Evolutionary conservation across 2,888 invertebrate species (phyloP), one percentile per base, ranked within the genome.

Genomic region (Cyclophora albipunctata): DNA sequence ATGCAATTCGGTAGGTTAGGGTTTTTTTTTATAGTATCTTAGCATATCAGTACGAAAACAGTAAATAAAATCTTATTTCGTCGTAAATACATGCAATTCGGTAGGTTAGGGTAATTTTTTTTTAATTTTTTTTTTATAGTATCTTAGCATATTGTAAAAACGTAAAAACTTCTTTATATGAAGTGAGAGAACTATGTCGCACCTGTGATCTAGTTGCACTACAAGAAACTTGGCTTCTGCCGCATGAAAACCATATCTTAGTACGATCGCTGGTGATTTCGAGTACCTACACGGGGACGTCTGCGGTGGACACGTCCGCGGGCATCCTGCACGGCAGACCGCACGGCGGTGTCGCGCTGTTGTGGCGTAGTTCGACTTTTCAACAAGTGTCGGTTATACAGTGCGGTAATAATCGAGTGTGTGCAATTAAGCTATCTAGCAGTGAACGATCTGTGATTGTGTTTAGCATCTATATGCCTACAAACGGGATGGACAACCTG

Each of bases 401-500:
- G 40, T 59, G 59, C 47, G 35, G 41, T 7, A 48, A 46, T 52
- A 49, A 7, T 3, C 51, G 59, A 4, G 2, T 59, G 3, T 6
- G 43, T 1, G 59, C 53, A 6, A 49, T 59, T 3, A 51, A 49
- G 40, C 4, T 52, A n/a, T 2, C 7, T 5, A 34, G 46, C 7
- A 7, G 34, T 37, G 47, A 47, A 3, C 6, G 41, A 33, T 40
- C 44, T 34, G 35, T 57, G 7, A 5, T 59, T 34, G 4, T 59
- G 2, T 42, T 56, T n/a, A 49, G 48, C 34, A 50, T 54, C 7
- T 55, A 55, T 42, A 57, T 57, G 55, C 55, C 56, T 34, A 51
- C 47, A 4, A 50, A 54, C 6, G 37, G 34, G 7, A 7, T 3
- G 0, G 46, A 50, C 4, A 46, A 45, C 20, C n/a, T 51, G 37